Evolutionary conservation across 2,113 vertebrate species (phyloP), one percentile per base, ranked within the genome.

Genomic region (Ascaphus truei): DNA sequence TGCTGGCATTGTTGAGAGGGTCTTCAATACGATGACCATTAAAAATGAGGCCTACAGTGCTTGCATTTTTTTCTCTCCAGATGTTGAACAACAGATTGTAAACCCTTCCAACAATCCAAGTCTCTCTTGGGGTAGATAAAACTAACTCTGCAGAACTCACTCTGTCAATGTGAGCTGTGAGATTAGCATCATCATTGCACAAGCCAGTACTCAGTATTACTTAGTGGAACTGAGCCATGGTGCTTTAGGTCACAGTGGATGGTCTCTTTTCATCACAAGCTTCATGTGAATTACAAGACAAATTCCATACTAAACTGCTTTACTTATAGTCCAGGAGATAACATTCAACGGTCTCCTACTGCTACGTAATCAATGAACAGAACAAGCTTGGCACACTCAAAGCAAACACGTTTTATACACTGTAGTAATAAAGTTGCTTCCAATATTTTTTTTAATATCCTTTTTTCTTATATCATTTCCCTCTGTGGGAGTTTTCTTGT

Each of bases 401-500:
- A 22, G 4, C 10, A 10, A 56, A n/a, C 41, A 27, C 23, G 36
- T 59, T n/a, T 50, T 59, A 39, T 68, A 37, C 26, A 59, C 18
- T 34, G 12, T 29, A 58, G n/a, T 18, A 31, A 29, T 39, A 16
- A n/a, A 29, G 56, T 47, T 9, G 55, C 41, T 60, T 58, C 30
- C 33, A 69, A 26, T 7, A 52, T 34, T 59, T 48, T 59, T 48
- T 68, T 59, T 41, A n/a, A 26, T 48, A 48, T 26, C 22, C 31
- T 58, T 22, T 45, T n/a, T 51, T 56, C 36, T 22, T 29, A 9
- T 8, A 60, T 26, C 47, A 26, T 43, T 39, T 50, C 33, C 57
- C 56, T 61, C 67, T 39, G 43, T 61, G 45, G 67, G 67, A 59
- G 34, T 33, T 68, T 59, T 57, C 41, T 50, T 16, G 62, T 50